Evolutionary conservation across 2,888 invertebrate species (phyloP).

Genomic region (Lydus trimaculatus): DNA sequence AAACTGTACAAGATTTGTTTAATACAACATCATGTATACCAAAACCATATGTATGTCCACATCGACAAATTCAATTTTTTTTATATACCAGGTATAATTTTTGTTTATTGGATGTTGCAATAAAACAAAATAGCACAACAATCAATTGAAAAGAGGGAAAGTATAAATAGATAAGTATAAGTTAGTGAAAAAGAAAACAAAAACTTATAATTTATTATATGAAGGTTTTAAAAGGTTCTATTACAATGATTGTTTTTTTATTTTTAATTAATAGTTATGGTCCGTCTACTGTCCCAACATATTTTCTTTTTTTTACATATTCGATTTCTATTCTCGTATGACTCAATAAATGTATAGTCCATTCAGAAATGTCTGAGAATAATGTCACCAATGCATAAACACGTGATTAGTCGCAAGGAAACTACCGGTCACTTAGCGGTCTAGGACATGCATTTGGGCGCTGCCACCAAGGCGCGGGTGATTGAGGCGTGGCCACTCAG

Average conservation of each 20-base stretch:
- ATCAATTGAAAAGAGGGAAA: constrained; percentile 32
- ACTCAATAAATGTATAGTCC: neutral
- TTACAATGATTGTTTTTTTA: constrained; percentile 3
- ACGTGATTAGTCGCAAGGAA: no score
- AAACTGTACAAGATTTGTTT: constrained; percentile 72
- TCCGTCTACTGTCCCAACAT: neutral
- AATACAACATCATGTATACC: constrained; percentile 83
- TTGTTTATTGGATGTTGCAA: constrained; percentile 12
- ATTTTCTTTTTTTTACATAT: neutral
- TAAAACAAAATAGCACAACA: constrained; percentile 11
- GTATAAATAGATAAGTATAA: constrained; percentile 29
- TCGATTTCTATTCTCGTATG: neutral
- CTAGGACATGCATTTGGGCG: no score
- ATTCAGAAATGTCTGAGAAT: no score
- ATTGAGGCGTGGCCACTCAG: no score
- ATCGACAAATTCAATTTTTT: constrained; percentile 83
- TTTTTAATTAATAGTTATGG: constrained; percentile 10
- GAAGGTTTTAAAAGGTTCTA: constrained; percentile 15
- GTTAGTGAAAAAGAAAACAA: constrained; percentile 14
- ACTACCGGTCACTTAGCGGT: no score
- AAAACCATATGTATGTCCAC: constrained; percentile 82
- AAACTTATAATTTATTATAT: constrained; percentile 6
- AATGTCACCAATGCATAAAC: no score
- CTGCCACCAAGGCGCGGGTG: no score
- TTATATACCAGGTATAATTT: constrained; percentile 75